phyloP scores from a whole-genome alignment of 2,113 vertebrate genomes.

The Xiphias gladius region DNA sequence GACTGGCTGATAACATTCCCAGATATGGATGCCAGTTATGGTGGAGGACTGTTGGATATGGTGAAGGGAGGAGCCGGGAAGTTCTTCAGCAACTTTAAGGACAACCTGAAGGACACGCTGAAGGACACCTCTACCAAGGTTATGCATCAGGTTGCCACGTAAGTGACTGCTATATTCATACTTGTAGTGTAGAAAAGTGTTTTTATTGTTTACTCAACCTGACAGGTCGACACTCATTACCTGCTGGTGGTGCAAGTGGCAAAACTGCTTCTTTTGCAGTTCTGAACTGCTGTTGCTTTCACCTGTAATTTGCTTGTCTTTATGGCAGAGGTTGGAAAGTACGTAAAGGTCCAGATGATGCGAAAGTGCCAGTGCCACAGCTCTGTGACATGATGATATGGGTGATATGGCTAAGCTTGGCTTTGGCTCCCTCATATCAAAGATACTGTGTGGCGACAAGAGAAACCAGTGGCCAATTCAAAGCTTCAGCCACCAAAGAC shows the following conservation, averaged over 20 bases:
- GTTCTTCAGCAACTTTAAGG: conserved; percentile 98
- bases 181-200: not conserved
- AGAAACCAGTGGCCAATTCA: no score
- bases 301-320: not conserved
- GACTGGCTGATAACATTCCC: conserved; percentile 81
- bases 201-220: not conserved
- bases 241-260: not conserved
- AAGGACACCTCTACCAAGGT: conserved; percentile 99
- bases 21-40: conserved; percentile 95
- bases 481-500: no score
- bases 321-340: no score
- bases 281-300: not conserved
- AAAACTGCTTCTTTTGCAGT: not conserved
- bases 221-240: not conserved
- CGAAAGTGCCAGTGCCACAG: no score
- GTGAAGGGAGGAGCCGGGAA: conserved; percentile 98
- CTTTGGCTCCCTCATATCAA: no score
- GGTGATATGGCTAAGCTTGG: no score
- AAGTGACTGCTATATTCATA: conserved; percentile 48
- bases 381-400: no score
- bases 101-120: conserved; percentile 98
- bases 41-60: conserved; percentile 96
- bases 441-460: no score
- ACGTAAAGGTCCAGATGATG: not conserved
- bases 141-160: conserved; percentile 98